Base-by-base conservation (phyloP, 2,113 vertebrate species). In the Oophaga pumilio region DNA sequence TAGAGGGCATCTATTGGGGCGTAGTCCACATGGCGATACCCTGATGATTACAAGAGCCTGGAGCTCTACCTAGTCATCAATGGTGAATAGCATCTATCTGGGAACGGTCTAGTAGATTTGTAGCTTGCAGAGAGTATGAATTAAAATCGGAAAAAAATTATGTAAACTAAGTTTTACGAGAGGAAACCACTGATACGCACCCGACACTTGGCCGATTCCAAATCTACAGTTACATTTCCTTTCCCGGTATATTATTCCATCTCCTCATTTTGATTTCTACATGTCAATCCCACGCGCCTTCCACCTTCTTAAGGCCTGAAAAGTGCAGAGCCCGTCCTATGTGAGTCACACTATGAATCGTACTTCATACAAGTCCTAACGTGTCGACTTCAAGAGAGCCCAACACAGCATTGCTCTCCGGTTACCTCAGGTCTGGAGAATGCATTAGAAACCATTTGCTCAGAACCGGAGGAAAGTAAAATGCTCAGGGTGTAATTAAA, bases 301-400 rank as follows among this genome's bases (percentile, higher is more conserved):
- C n/a, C 53, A 18, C 33, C 73, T 53, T 53, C 43, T 24, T 78
- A 24, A 11, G 76, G 49, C 76, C 76, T 79, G 50, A 12, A 53
- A 52, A 26, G 52, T 28, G 24, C 76, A 57, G 76, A 26, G 76
- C 52, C 22, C n/a, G 79, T 60, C 79, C 20, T 43, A 18, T 4
- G 57, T 82, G 79, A 82, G 28, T 82, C 79, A 82, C 12, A 33
- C 28, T 4, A 82, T n/a, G 28, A 64, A n/a, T 62, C 20, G 59
- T 82, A 10, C 59, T 62, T 22, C 59, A 33, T 60, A 82, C 79
- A 64, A 62, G 79, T 62, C 79, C 22, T 33, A 28, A 22, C 62
- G 3, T 64, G 59, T 78, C 49, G 11, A 53, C 66, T n/a, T 77
- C 62, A 18, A 68, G n/a, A 12, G 64, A 86, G 10, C 43, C 33